Evolutionary conservation across 2,888 invertebrate species (phyloP).

Genomic region (Pseudococcus viburni): DNA sequence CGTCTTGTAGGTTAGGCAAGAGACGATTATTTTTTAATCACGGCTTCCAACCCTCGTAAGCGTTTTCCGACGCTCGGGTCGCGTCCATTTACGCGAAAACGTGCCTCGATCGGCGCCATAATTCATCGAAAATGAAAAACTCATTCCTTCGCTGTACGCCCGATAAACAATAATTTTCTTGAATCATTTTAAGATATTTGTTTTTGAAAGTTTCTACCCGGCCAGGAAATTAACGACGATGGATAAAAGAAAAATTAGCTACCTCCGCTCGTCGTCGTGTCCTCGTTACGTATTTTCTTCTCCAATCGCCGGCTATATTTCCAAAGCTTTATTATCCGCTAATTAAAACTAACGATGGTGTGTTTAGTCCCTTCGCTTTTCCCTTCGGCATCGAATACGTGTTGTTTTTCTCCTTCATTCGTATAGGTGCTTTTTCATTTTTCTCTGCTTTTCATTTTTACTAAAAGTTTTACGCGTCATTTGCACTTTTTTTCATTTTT

Average conservation of each 20-base stretch:
- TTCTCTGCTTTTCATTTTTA: conserved; percentile 4
- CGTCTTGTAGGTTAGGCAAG: neutral
- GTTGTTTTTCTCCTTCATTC: neutral
- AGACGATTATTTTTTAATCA: conserved; percentile 61
- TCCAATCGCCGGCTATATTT: neutral
- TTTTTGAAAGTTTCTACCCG: conserved; percentile 62
- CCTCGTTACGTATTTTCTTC: neutral
- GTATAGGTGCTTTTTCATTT: conserved; percentile 41
- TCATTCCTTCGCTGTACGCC: conserved; percentile 47
- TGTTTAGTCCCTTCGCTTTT: neutral
- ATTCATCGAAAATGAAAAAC: conserved; percentile 61
- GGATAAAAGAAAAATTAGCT: conserved; percentile 56
- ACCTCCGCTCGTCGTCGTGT: neutral
- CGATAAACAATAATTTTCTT: conserved; percentile 62
- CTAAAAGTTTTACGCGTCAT: conserved; percentile 65
- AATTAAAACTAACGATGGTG: conserved; percentile 64
- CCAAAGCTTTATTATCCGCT: conserved; percentile 41
- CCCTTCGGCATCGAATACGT: neutral
- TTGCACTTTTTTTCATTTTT: conserved; percentile 65
- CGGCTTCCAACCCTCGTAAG: neutral
- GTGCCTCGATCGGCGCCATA: conserved; percentile 59
- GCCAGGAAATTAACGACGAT: conserved; percentile 63
- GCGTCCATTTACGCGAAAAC: conserved; percentile 58
- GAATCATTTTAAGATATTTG: conserved; percentile 65
- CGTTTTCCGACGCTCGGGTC: neutral